These are phyloP conservation scores for Luffia ferchaultella DNA, from an alignment of 2,888 invertebrate genomes.

Conservation along the genomic window DNA sequence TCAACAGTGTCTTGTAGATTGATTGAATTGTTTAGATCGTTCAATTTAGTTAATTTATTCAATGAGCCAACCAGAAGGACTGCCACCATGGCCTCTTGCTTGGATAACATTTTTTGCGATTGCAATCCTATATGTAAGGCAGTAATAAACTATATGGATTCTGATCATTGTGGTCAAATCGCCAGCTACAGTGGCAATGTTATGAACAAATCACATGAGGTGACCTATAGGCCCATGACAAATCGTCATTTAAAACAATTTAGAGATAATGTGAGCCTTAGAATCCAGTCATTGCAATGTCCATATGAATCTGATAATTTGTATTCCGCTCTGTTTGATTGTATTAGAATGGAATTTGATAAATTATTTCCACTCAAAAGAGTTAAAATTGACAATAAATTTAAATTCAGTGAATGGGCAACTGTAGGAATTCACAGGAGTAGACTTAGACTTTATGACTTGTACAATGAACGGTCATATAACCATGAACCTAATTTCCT, in stretches of 20 bases:
- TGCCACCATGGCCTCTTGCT: background rate
- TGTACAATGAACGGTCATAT: background rate
- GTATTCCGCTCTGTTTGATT: background rate
- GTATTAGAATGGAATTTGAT: background rate
- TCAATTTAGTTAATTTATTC: background rate
- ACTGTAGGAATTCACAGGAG: background rate
- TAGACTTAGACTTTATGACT: background rate
- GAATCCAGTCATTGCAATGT: background rate
- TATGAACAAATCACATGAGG: background rate
- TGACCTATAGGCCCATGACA: background rate
- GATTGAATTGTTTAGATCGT: background rate
- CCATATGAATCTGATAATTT: background rate
- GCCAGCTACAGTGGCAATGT: background rate
- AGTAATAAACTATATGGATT: background rate
- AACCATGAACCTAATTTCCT: background rate
- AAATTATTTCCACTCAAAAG: background rate
- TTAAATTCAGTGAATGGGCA: background rate
- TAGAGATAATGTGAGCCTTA: background rate
- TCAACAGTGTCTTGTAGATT: background rate
- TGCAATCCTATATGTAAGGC: background rate
- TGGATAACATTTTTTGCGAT: background rate
- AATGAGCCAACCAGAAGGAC: background rate
- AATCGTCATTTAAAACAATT: background rate
- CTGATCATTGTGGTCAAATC: background rate
- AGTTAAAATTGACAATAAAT: background rate